phyloP scores from a whole-genome alignment of 2,113 vertebrate species.

The Microtus ochrogaster region DNA sequence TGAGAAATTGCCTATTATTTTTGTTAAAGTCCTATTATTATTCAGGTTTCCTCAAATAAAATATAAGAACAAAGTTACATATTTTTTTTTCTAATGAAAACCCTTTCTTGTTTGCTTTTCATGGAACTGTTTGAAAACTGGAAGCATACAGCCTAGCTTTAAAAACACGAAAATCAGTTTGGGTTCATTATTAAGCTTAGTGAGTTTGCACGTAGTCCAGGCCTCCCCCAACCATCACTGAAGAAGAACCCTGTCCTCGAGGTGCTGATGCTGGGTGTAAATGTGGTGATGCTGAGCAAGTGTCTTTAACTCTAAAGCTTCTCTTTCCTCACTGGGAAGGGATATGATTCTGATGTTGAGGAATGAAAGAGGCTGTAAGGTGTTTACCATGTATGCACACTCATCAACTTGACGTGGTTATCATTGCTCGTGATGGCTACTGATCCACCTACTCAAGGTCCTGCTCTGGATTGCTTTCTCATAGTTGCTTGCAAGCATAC shows the following conservation, averaged over 20 bases:
- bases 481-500: background rate
- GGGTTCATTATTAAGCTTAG: background rate
- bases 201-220: accelerated
- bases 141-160: background rate
- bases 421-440: background rate
- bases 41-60: slow-evolving; percentile 19
- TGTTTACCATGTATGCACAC: background rate
- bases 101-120: background rate
- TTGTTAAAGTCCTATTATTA: background rate
- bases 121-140: background rate
- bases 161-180: background rate
- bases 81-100: background rate
- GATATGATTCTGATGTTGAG: background rate
- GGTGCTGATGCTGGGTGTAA: background rate
- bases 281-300: background rate
- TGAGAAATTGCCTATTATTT: background rate
- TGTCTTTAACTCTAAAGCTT: background rate
- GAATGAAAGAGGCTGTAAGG: background rate
- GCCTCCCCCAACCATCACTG: background rate
- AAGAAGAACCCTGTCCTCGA: background rate
- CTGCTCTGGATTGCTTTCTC: background rate
- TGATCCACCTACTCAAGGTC: background rate
- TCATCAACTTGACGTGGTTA: background rate
- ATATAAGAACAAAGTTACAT: background rate
- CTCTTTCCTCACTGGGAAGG: background rate